phyloP scores from a whole-genome alignment of 2,113 vertebrate species.

The Galemys pyrenaicus region DNA sequence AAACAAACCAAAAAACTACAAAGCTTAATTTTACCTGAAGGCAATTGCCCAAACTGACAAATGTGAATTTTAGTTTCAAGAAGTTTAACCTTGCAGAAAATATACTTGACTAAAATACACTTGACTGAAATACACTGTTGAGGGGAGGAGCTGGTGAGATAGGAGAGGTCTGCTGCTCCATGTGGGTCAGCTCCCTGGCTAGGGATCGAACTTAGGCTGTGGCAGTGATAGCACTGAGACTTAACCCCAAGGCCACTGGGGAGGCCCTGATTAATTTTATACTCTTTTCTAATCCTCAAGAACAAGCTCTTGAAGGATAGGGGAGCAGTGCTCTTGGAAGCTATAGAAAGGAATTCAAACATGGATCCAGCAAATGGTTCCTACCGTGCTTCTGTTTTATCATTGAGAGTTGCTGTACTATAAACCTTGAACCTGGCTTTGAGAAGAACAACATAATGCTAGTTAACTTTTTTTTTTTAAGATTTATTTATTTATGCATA shows the following conservation, averaged over 20 bases:
- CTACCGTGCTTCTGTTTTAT: background rate
- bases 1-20: background rate
- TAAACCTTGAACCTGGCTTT: background rate
- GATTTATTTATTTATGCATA: too few relatives aligned
- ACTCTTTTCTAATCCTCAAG: background rate
- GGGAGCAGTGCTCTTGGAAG: background rate
- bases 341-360: background rate
- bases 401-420: background rate
- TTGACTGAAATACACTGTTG: too few relatives aligned
- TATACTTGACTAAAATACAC: too few relatives aligned
- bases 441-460: background rate
- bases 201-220: too few relatives aligned
- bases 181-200: too few relatives aligned
- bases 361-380: background rate
- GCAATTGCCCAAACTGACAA: background rate
- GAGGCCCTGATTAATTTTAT: too few relatives aligned
- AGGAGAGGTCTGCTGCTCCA: too few relatives aligned
- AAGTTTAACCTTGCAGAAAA: background rate
- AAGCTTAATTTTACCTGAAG: background rate
- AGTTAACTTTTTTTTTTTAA: too few relatives aligned
- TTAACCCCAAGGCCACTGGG: too few relatives aligned
- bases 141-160: too few relatives aligned
- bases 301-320: background rate
- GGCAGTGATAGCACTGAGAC: too few relatives aligned
- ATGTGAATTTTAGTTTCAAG: background rate